A percentile compares a stretch with the other conserved stretches of the same genome.
phyloP scores from a whole-genome alignment of 2,888 invertebrate genomes.

The Trimorus sp. region DNA sequence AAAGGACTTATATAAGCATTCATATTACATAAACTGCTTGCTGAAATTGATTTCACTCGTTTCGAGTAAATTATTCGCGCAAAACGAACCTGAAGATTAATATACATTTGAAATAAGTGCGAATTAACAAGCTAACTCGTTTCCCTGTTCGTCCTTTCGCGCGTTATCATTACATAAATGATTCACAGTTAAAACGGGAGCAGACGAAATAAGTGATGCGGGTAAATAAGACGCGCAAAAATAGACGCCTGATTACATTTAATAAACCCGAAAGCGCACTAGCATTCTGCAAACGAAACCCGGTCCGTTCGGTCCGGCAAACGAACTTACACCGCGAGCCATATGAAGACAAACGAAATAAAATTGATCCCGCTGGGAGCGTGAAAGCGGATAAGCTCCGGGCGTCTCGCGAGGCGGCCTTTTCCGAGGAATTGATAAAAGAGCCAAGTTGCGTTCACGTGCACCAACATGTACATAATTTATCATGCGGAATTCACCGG shows the following conservation, averaged over 20 bases:
- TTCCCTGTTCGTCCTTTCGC: no score
- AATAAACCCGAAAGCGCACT: neutral
- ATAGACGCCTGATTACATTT: neutral
- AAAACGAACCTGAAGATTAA: no score
- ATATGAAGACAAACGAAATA: slow-evolving; percentile 46
- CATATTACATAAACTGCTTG: no score
- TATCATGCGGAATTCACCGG: slow-evolving; percentile 19
- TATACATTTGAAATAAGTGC: no score
- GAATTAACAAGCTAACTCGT: no score
- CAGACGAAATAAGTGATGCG: no score
- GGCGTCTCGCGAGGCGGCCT: slow-evolving; percentile 51
- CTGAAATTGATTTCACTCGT: no score
- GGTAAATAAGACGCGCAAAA: no score
- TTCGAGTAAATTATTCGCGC: no score
- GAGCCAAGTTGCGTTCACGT: slow-evolving; percentile 46
- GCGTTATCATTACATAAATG: no score
- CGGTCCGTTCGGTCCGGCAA: slow-evolving; percentile 1
- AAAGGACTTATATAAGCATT: no score
- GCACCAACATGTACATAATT: slow-evolving; percentile 48
- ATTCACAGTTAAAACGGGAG: no score
- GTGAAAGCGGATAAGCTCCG: slow-evolving; percentile 55
- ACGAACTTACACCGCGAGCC: slow-evolving; percentile 24
- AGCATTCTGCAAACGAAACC: neutral
- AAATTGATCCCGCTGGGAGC: slow-evolving; percentile 32
- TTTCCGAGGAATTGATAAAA: slow-evolving; percentile 50